A percentile compares a stretch with the other conserved stretches of the same genome.
Conservation (phyloP, 2,888 invertebrate genomes). For the Caenorhabditis auriculariae region DNA sequence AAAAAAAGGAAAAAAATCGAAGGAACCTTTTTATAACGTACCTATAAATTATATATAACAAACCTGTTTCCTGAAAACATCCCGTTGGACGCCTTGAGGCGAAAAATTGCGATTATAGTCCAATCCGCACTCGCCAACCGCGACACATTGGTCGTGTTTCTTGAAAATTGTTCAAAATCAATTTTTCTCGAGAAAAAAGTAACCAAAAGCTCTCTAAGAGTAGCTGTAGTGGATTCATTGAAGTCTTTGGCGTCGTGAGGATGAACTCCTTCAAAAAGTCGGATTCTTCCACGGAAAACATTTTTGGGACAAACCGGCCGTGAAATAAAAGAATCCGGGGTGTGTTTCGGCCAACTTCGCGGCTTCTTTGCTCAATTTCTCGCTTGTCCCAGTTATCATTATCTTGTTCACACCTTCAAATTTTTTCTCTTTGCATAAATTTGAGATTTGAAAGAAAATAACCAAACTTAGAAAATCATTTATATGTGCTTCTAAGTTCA, state of each 20-base stretch:
- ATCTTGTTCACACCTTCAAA: slow-evolving; percentile 49
- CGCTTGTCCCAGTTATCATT: slow-evolving; percentile 59
- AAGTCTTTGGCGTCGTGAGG: slow-evolving; percentile 61
- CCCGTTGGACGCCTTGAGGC: slow-evolving; percentile 81
- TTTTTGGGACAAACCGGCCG: too few species aligned
- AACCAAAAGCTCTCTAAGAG: background rate
- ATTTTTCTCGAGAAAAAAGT: background rate
- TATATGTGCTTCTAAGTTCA: too few species aligned
- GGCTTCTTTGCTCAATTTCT: slow-evolving; percentile 44
- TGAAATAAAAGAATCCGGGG: slow-evolving; percentile 57
- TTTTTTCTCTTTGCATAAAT: background rate
- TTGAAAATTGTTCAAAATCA: background rate
- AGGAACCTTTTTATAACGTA: background rate
- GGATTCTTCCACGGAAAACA: background rate
- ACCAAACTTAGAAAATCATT: too few species aligned
- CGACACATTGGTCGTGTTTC: slow-evolving; percentile 83
- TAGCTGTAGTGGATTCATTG: slow-evolving; percentile 10
- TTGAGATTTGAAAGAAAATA: too few species aligned
- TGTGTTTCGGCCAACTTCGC: slow-evolving; percentile 33
- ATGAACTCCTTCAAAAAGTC: slow-evolving; percentile 50
- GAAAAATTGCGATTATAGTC: slow-evolving; percentile 93
- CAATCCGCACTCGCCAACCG: slow-evolving; percentile 88
- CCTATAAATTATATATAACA: background rate
- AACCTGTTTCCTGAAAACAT: slow-evolving; percentile 78
- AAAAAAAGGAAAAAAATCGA: too few species aligned